These are phyloP conservation scores for Noctua pronuba DNA, from an alignment of 2,888 invertebrate species.

Conservation along the genomic window DNA sequence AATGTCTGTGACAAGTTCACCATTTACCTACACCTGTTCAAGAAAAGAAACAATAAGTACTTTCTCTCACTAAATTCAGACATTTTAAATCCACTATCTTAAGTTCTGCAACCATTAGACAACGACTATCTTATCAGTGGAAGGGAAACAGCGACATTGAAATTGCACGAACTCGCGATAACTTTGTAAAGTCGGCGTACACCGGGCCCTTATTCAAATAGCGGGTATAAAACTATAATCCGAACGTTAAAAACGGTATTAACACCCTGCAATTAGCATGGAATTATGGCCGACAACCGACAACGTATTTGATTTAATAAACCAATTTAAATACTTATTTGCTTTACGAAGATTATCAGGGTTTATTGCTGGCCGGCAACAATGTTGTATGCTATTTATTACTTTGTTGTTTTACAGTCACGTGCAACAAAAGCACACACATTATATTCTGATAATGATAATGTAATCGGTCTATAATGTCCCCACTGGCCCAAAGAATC, in stretches of 20 bases:
- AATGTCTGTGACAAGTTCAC: not conserved
- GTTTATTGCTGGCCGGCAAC: slow-evolving; percentile 50
- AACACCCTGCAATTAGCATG: slow-evolving; percentile 63
- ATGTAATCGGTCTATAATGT: not conserved
- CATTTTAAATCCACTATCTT: slow-evolving; percentile 18
- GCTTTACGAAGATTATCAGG: slow-evolving; percentile 46
- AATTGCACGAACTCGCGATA: slow-evolving; percentile 36
- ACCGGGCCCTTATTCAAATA: slow-evolving; percentile 61
- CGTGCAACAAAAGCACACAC: not conserved
- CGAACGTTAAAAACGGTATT: slow-evolving; percentile 61
- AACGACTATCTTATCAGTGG: slow-evolving; percentile 26
- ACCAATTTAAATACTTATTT: slow-evolving; percentile 61
- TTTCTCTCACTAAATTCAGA: not conserved
- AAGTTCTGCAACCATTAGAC: slow-evolving; percentile 14
- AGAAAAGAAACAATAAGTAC: not conserved
- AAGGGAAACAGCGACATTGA: slow-evolving; percentile 14
- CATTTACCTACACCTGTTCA: not conserved
- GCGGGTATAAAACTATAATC: slow-evolving; percentile 62
- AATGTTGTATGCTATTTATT: slow-evolving; percentile 32
- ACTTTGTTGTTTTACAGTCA: slow-evolving; percentile 25
- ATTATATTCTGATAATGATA: not conserved
- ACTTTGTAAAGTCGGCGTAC: slow-evolving; percentile 49
- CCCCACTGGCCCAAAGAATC: not conserved
- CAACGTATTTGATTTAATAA: slow-evolving; percentile 66
- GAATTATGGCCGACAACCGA: slow-evolving; percentile 58